Base-by-base conservation (phyloP, 2,113 vertebrate genomes). In the Alces alces region DNA sequence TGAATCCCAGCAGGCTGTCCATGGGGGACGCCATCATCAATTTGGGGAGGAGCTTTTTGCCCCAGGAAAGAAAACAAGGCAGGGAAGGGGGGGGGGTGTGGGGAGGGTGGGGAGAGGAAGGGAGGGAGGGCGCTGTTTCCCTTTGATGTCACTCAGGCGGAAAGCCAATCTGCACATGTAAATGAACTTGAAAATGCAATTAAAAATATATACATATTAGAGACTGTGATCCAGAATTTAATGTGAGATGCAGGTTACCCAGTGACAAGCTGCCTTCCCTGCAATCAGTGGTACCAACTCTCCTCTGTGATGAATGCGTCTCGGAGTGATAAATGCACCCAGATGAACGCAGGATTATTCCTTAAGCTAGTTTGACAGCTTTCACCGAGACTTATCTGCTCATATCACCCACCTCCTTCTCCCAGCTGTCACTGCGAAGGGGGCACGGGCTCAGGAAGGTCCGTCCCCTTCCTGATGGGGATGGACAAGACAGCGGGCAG, bases 141-240 rank as follows among this genome's bases (percentile, higher is more conserved):
- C 95, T 98, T 97, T 93, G 96, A 82, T 98, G 97, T 91, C 96
- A 73, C 96, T 98, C 96, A 97, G 97, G 97, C 91, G 86, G 98
- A 98, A 98, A 98, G 98, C 97, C 97, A 98, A 98, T 98, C 98
- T 98, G 86, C 87, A 50, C 97, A 97, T 98, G 97, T 87, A 98
- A 98, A 98, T 98, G 97, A 98, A 95, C 95, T 96, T 97, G 98
- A 96, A 98, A 98, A 97, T 98, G 97, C 98, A 98, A 98, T 98
- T 98, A 98, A 98, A 98, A 98, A 98, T 97, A 97, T 95, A 98
- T 97, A 97, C 95, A 60, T 92, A 84, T 78, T 80, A 73, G 86
- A 89, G 96, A 30, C 97, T 30, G 84, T 28, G 96, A 86, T 84
- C 76, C 76, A n/a, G 94, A 91, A 89, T 97, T 94, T 76, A 93